These are phyloP conservation scores for Holacanthella duospinosa DNA, from an alignment of 2,888 invertebrate species.

Conservation along the genomic window DNA sequence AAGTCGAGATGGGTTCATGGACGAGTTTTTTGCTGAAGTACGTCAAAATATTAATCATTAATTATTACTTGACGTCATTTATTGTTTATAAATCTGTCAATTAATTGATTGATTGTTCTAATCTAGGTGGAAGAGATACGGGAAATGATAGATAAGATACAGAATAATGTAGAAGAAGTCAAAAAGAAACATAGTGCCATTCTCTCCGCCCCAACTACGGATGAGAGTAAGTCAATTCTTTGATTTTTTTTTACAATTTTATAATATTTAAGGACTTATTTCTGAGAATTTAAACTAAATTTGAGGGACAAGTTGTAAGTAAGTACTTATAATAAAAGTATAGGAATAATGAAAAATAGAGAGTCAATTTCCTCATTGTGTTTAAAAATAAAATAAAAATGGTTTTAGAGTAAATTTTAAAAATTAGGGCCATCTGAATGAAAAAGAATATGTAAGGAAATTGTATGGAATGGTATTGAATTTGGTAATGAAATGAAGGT, in stretches of 20 bases:
- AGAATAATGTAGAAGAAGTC: constrained; percentile 97
- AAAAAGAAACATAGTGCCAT: constrained; percentile 99
- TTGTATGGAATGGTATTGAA: too few relatives aligned
- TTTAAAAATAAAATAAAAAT: too few relatives aligned
- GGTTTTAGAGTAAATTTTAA: too few relatives aligned
- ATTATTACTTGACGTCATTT: not conserved
- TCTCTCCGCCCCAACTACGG: constrained; percentile 93
- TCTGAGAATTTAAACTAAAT: too few relatives aligned
- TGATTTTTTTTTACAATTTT: not conserved
- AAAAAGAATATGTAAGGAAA: too few relatives aligned
- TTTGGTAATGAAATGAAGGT: too few relatives aligned
- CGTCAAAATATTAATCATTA: not conserved
- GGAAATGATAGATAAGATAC: constrained; percentile 99
- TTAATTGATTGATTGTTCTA: constrained; percentile 20
- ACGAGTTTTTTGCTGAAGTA: constrained; percentile 98
- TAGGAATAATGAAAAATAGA: too few relatives aligned
- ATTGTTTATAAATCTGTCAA: not conserved
- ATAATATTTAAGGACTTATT: too few relatives aligned
- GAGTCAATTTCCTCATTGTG: too few relatives aligned
- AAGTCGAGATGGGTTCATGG: constrained; percentile 90
- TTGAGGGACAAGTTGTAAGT: too few relatives aligned
- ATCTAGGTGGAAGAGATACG: constrained; percentile 97
- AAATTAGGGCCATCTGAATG: too few relatives aligned
- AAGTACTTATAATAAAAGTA: too few relatives aligned
- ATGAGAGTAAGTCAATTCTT: constrained; percentile 75